A percentile compares a stretch with the other conserved stretches of the same genome.
Conservation (phyloP, 2,113 vertebrate genomes). For the Ceyx melanurus region DNA sequence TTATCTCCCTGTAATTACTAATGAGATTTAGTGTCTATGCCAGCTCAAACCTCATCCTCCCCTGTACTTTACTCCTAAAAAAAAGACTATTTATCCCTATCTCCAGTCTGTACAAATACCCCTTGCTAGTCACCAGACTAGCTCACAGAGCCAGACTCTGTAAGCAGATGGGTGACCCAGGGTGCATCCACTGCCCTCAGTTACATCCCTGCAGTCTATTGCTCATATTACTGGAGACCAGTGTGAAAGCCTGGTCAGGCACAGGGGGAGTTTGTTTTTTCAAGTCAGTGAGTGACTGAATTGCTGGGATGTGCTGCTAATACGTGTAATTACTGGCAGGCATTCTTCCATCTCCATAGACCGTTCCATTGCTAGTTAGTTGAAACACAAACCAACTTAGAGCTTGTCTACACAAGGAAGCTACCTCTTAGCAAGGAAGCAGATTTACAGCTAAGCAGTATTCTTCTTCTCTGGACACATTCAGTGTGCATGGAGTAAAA, state of each 20-base stretch:
- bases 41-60: background rate
- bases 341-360: background rate
- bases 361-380: background rate
- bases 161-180: background rate
- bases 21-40: background rate
- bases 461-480: background rate
- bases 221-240: background rate
- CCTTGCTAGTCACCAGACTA: background rate
- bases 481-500: background rate
- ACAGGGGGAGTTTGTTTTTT: background rate
- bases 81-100: background rate
- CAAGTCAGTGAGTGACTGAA: background rate
- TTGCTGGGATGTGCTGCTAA: background rate
- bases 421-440: background rate
- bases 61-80: background rate
- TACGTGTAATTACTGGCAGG: background rate
- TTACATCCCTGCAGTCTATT: background rate
- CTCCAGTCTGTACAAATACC: background rate
- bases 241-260: background rate
- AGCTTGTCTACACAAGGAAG: background rate
- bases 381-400: background rate
- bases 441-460: background rate
- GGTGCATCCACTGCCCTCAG: background rate
- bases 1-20: background rate
- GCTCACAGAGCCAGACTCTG: accelerated